Conservation (phyloP, 2,888 invertebrate genomes). For the Crocallis elinguaria region DNA sequence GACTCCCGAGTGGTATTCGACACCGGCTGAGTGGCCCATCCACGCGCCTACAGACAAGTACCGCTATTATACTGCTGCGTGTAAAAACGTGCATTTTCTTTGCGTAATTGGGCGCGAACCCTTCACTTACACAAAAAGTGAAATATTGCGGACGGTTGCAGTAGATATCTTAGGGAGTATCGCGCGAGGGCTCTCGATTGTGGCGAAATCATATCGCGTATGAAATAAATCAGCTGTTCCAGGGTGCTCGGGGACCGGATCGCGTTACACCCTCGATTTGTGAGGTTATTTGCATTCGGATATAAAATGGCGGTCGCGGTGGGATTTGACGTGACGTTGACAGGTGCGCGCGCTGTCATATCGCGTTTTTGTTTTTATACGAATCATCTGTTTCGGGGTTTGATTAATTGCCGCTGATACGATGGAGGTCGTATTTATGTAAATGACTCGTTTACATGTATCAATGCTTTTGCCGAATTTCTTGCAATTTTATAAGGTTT, state of each 20-base stretch:
- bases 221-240: conserved; percentile 78
- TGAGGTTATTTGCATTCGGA: conserved; percentile 75
- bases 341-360: conserved; percentile 66
- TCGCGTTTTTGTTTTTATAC: conserved; percentile 55
- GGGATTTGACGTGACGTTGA: conserved; percentile 76
- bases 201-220: conserved; percentile 78
- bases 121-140: conserved; percentile 49
- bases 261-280: conserved; percentile 78
- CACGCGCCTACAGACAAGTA: conserved; percentile 63
- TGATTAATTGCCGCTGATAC: conserved; percentile 49
- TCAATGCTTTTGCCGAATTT: not conserved
- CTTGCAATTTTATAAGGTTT: no score
- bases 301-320: conserved; percentile 71
- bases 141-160: conserved; percentile 48
- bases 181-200: conserved; percentile 67
- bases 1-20: conserved; percentile 69
- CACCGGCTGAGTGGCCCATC: conserved; percentile 74
- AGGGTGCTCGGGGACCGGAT: conserved; percentile 66
- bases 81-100: conserved; percentile 68
- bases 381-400: conserved; percentile 47
- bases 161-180: conserved; percentile 48
- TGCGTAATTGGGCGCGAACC: conserved; percentile 69
- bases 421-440: conserved; percentile 29
- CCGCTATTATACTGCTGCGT: conserved; percentile 56
- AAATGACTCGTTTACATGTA: conserved; percentile 18